Percentiles rank a stretch among this genome's conserved stretches.
phyloP scores from a whole-genome alignment of 2,797 vertebrate species.

The Sebastes iracundus region DNA sequence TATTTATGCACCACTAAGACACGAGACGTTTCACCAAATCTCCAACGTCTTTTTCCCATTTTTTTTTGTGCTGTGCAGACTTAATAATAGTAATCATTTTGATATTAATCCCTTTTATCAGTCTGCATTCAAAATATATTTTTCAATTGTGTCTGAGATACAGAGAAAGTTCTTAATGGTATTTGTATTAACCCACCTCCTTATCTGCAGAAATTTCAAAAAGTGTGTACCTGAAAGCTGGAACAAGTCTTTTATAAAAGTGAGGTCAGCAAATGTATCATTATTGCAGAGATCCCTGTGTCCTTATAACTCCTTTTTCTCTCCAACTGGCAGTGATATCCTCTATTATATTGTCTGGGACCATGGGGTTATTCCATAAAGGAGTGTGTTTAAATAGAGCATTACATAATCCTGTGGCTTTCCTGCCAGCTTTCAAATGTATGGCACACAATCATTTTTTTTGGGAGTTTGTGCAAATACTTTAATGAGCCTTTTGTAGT shows the following conservation, averaged over 20 bases:
- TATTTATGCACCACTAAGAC: not conserved
- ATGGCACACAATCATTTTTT: not conserved
- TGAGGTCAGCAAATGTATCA: not conserved
- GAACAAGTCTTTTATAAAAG: not conserved
- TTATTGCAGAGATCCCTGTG: not conserved
- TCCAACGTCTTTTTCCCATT: not conserved
- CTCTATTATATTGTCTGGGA: not conserved
- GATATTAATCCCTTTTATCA: no score
- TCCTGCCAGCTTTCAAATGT: not conserved
- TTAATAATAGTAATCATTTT: no score
- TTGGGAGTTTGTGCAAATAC: not conserved
- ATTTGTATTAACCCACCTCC: no score
- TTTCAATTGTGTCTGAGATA: no score
- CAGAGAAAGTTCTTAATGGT: no score
- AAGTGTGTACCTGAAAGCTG: not conserved
- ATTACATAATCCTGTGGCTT: not conserved
- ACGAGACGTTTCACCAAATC: not conserved
- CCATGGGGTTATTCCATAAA: no score
- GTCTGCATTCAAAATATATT: no score
- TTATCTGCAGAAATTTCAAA: not conserved
- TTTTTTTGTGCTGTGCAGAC: not conserved
- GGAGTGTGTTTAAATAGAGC: not conserved
- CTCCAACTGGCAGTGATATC: not conserved
- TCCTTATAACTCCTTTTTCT: not conserved
- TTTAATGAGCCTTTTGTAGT: not conserved